A percentile compares a stretch with the other conserved stretches of the same genome.
Conservation (phyloP, 2,797 vertebrate genomes). For the Epinephelus awoara region DNA sequence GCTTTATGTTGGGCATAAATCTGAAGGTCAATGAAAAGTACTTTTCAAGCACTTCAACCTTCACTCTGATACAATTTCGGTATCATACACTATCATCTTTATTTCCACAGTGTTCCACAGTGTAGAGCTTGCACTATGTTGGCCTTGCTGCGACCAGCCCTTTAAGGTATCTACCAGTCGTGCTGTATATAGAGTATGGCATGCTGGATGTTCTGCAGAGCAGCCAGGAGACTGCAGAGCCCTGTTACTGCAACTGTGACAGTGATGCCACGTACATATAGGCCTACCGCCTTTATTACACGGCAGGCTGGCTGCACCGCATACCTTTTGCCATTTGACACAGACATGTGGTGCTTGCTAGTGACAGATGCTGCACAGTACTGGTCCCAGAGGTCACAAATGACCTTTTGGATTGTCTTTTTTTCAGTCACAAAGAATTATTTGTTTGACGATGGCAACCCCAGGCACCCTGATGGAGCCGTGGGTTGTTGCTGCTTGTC, state of each 20-base stretch:
- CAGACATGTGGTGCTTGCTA: slow-evolving; percentile 71
- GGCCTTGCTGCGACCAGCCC: slow-evolving; percentile 11
- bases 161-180: slow-evolving; percentile 32
- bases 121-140: slow-evolving; percentile 9
- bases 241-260: slow-evolving; percentile 48
- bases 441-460: slow-evolving; percentile 85
- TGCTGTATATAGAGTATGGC: slow-evolving; percentile 7
- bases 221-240: slow-evolving; percentile 29
- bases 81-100: slow-evolving; percentile 21
- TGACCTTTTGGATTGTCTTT: slow-evolving; percentile 82
- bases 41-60: slow-evolving; percentile 12
- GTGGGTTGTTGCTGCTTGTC: slow-evolving; percentile 79
- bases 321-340: slow-evolving; percentile 82
- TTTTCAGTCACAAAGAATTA: slow-evolving; percentile 82
- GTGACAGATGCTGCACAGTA: slow-evolving; percentile 83
- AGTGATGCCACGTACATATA: slow-evolving; percentile 40
- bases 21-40: neutral
- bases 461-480: slow-evolving; percentile 76
- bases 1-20: slow-evolving; percentile 2
- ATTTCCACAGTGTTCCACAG: neutral
- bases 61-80: slow-evolving; percentile 1
- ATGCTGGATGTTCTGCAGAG: slow-evolving; percentile 41
- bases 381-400: slow-evolving; percentile 82
- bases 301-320: slow-evolving; percentile 49
- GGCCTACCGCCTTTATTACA: slow-evolving; percentile 58